Conservation (phyloP, 2,113 vertebrate species). For the Microcebus tavaratra region DNA sequence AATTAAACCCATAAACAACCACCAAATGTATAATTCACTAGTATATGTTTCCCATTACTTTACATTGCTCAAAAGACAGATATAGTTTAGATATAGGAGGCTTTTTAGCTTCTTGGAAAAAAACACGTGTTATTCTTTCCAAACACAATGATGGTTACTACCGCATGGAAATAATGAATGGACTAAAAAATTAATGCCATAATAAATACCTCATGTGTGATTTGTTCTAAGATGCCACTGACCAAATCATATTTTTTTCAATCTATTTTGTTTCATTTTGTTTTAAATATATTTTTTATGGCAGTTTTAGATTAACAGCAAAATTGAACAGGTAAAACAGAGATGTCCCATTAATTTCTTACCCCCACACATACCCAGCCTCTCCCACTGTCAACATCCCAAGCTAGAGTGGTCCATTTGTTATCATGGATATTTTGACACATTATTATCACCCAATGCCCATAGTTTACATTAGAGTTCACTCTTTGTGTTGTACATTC, state of each 20-base stretch:
- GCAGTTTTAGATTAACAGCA: neutral
- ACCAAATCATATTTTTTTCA: neutral
- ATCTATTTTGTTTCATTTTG: neutral
- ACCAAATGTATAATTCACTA: neutral
- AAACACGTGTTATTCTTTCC: neutral
- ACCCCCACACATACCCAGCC: neutral
- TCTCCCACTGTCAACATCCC: neutral
- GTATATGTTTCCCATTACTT: neutral
- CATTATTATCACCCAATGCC: neutral
- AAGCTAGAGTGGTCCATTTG: neutral
- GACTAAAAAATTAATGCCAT: neutral
- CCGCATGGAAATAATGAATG: neutral
- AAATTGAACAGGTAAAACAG: neutral
- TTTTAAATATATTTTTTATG: neutral
- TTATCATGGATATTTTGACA: neutral
- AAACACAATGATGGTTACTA: neutral
- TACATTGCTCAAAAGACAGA: neutral
- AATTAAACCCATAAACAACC: neutral
- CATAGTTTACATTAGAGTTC: neutral
- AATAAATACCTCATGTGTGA: neutral
- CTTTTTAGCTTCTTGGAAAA: neutral
- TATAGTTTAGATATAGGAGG: neutral
- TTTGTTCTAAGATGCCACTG: neutral
- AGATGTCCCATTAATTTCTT: neutral
- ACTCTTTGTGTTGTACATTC: neutral